Evolutionary conservation across 2,888 invertebrate species (phyloP).

Genomic region (Corythucha ciliata): DNA sequence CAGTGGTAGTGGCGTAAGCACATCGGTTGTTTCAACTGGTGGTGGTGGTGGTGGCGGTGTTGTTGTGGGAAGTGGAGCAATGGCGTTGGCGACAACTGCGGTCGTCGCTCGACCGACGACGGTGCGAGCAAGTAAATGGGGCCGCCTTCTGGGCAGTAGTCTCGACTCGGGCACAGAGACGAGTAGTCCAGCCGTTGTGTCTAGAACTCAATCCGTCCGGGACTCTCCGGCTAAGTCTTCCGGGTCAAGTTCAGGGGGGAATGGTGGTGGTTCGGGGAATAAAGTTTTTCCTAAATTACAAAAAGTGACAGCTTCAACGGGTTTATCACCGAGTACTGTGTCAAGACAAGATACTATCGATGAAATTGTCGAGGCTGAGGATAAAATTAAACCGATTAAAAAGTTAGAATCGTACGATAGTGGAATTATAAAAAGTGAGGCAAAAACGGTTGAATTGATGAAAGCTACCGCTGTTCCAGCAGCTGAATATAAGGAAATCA

Average conservation of each 20-base stretch:
- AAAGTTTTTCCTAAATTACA: conserved; percentile 62
- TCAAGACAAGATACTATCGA: conserved; percentile 70
- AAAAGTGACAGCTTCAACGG: conserved; percentile 47
- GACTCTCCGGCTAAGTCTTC: conserved; percentile 39
- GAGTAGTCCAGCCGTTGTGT: conserved; percentile 38
- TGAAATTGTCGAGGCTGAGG: conserved; percentile 53
- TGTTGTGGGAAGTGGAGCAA: background rate
- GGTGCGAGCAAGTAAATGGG: conserved; percentile 59
- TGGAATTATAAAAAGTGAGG: conserved; percentile 42
- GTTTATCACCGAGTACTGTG: conserved; percentile 40
- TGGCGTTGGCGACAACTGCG: conserved; percentile 20
- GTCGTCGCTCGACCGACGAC: conserved; percentile 30
- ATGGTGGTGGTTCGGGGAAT: conserved; percentile 43
- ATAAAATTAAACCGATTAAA: conserved; percentile 41
- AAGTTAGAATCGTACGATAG: conserved; percentile 58
- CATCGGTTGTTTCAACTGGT: background rate
- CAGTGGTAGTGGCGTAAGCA: conserved; percentile 20
- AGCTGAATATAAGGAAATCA: conserved; percentile 59
- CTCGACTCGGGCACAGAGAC: conserved; percentile 61
- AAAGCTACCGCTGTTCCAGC: conserved; percentile 44
- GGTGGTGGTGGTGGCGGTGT: conserved; percentile 11
- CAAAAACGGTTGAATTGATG: conserved; percentile 27
- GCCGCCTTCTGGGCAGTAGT: conserved; percentile 63
- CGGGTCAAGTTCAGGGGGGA: conserved; percentile 37
- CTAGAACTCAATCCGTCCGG: conserved; percentile 30